Evolutionary conservation across 2,113 vertebrate genomes (phyloP).

Genomic region (Octodon degus): DNA sequence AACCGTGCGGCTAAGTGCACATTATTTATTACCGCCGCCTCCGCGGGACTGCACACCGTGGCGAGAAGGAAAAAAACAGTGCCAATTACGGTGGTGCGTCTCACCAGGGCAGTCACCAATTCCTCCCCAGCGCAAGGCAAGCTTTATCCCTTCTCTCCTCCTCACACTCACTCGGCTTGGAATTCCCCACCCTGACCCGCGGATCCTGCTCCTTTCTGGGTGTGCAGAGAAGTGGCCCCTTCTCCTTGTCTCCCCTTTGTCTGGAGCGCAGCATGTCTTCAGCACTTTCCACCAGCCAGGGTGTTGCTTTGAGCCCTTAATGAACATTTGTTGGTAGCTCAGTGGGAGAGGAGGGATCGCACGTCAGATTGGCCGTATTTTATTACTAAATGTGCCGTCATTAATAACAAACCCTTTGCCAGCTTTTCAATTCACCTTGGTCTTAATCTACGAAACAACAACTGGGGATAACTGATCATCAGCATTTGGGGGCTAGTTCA

Average conservation of each 20-base stretch:
- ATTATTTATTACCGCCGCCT: conserved; percentile 90
- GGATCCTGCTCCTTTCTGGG: conserved; percentile 56
- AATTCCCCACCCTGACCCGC: conserved; percentile 67
- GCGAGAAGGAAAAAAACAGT: conserved; percentile 62
- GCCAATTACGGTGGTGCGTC: conserved; percentile 90
- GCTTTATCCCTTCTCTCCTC: conserved; percentile 81
- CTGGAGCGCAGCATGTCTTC: rapidly evolving
- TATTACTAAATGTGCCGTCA: neutral
- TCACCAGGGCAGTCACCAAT: conserved; percentile 89
- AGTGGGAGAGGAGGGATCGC: neutral
- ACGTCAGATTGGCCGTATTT: neutral
- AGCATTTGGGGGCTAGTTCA: conserved; percentile 42
- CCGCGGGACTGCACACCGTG: conserved; percentile 85
- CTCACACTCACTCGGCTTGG: conserved; percentile 67
- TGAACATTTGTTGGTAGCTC: neutral
- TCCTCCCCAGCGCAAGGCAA: conserved; percentile 82
- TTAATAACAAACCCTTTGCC: conserved; percentile 6
- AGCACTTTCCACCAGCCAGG: neutral
- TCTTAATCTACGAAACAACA: conserved; percentile 55
- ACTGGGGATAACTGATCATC: conserved; percentile 32
- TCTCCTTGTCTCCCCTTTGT: neutral
- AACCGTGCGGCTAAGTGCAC: conserved; percentile 88
- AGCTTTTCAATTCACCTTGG: neutral
- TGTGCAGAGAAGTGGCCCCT: neutral
- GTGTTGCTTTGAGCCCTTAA: neutral